Evolutionary conservation across 2,113 vertebrate genomes (phyloP).

Genomic region (Silurus asotus): DNA sequence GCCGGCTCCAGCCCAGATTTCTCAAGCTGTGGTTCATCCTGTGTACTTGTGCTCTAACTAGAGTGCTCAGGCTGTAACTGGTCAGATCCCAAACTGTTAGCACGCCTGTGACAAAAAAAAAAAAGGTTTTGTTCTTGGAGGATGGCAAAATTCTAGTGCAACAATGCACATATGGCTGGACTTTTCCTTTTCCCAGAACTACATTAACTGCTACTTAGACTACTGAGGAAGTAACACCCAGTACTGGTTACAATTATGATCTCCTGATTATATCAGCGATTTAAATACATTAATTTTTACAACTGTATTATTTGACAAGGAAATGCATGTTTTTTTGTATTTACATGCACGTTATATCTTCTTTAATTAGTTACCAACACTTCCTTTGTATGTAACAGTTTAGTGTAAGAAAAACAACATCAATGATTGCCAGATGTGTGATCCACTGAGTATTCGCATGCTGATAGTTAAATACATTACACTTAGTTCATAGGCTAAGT

Average conservation of each 20-base stretch:
- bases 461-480: not conserved
- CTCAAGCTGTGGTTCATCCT: conserved; percentile 59
- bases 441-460: not conserved
- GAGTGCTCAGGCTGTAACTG: conserved; percentile 21
- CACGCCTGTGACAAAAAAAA: conserved; percentile 5
- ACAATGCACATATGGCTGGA: not conserved
- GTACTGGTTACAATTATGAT: not conserved
- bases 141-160: not conserved
- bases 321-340: not conserved
- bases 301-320: not conserved
- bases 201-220: not conserved
- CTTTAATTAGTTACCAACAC: not conserved
- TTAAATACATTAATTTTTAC: not conserved
- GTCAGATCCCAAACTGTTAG: conserved; percentile 7
- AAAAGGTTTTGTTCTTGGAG: not conserved
- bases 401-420: conserved; percentile 1
- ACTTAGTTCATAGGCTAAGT: too few relatives aligned
- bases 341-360: not conserved
- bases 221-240: not conserved
- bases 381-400: not conserved
- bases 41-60: conserved; percentile 21
- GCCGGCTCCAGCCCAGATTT: conserved; percentile 83
- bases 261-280: not conserved
- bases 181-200: conserved; percentile 4
- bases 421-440: not conserved